phyloP scores from a whole-genome alignment of 2,113 vertebrate species.

The Oncorhynchus keta region DNA sequence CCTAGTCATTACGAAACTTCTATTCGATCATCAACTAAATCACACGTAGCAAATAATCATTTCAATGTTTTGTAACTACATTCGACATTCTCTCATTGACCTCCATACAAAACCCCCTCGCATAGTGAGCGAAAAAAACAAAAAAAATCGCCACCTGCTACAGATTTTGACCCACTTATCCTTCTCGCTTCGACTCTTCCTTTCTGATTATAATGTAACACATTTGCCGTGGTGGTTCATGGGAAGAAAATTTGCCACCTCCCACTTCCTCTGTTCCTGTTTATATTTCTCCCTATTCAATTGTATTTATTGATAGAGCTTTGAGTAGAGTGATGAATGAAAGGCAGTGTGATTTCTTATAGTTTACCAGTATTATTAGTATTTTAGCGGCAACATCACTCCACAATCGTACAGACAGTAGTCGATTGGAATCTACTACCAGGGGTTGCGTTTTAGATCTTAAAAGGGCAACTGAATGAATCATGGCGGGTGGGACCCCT shows the following conservation, averaged over 20 bases:
- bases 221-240: slow-evolving; percentile 17
- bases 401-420: neutral
- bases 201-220: neutral
- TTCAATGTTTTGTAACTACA: too few species aligned
- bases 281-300: slow-evolving; percentile 1
- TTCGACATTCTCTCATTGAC: too few species aligned
- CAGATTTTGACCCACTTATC: too few species aligned
- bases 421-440: neutral
- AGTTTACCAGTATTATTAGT: neutral
- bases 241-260: slow-evolving; percentile 22
- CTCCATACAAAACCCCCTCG: too few species aligned
- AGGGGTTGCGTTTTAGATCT: slow-evolving; percentile 3
- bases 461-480: slow-evolving; percentile 46
- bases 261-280: slow-evolving; percentile 25
- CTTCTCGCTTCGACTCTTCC: too few species aligned
- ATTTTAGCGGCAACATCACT: neutral
- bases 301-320: neutral
- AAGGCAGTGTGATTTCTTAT: neutral
- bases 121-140: too few species aligned
- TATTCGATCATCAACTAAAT: too few species aligned
- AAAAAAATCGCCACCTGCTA: too few species aligned
- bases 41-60: too few species aligned
- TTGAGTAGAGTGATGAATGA: slow-evolving; percentile 6
- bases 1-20: too few species aligned
- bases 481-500: slow-evolving; percentile 38